These are phyloP conservation scores for Drosophila serrata DNA, from an alignment of 1,140 invertebrate genomes.

Conservation along the genomic window DNA sequence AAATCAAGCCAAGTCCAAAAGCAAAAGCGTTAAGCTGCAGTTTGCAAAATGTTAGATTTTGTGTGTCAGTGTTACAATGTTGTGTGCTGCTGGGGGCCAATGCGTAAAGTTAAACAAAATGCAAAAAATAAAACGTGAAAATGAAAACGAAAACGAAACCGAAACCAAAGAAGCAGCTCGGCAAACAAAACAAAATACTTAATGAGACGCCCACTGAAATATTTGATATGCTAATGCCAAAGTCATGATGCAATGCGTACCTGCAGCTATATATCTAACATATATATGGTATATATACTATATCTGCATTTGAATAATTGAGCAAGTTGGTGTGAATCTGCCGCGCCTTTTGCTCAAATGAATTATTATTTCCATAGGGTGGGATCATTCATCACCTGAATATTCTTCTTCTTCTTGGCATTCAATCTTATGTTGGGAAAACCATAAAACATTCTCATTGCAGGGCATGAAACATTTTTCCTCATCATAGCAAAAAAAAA, in stretches of 20 bases:
- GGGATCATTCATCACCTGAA: slow-evolving; percentile 31
- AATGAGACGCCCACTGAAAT: slow-evolving; percentile 43
- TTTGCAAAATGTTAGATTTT: slow-evolving; percentile 69
- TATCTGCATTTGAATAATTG: slow-evolving; percentile 24
- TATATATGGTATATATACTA: neutral
- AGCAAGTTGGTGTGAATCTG: slow-evolving; percentile 23
- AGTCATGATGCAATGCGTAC: slow-evolving; percentile 58
- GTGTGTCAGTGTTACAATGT: slow-evolving; percentile 70
- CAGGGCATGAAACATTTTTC: slow-evolving; percentile 6
- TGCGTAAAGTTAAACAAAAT: slow-evolving; percentile 31
- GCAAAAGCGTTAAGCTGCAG: slow-evolving; percentile 18
- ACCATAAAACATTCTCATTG: slow-evolving; percentile 27
- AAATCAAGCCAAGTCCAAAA: slow-evolving; percentile 57
- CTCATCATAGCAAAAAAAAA: slow-evolving; percentile 11
- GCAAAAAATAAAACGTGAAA: neutral
- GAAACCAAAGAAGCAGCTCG: slow-evolving; percentile 10
- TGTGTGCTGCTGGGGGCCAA: slow-evolving; percentile 44
- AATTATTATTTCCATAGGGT: slow-evolving; percentile 10
- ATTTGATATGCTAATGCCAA: slow-evolving; percentile 61
- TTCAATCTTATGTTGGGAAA: slow-evolving; percentile 33
- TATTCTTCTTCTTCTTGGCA: slow-evolving; percentile 16
- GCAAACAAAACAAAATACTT: slow-evolving; percentile 20
- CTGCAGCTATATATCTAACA: neutral
- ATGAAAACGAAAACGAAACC: neutral
- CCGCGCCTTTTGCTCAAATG: slow-evolving; percentile 6